Evolutionary conservation across 2,113 vertebrate species (phyloP).

Genomic region (Genyomyrus donnyi): DNA sequence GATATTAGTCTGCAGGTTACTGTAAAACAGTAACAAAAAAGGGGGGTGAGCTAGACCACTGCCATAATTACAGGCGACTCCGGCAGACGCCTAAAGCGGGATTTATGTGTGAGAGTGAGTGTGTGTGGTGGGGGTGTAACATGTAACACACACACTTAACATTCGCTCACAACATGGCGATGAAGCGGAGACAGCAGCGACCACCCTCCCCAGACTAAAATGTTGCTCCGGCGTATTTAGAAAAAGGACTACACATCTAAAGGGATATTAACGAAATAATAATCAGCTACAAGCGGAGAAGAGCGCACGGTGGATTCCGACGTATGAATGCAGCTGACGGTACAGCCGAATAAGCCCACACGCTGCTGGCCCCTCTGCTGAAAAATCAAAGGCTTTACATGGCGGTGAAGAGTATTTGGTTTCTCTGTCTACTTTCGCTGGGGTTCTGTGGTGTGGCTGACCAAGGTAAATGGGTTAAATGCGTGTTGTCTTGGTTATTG

Average conservation of each 20-base stretch:
- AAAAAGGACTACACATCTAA: constrained; percentile 30
- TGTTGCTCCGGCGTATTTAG: constrained; percentile 31
- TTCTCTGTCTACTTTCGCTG: constrained; percentile 63
- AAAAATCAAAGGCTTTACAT: constrained; percentile 64
- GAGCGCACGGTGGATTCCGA: constrained; percentile 49
- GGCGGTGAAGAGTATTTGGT: constrained; percentile 64
- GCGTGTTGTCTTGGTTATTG: constrained; percentile 13
- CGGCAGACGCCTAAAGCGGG: constrained; percentile 40
- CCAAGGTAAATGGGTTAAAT: constrained; percentile 55
- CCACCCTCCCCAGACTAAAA: constrained; percentile 55
- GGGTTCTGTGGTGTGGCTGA: constrained; percentile 50
- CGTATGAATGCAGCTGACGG: constrained; percentile 49
- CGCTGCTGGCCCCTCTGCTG: constrained; percentile 51
- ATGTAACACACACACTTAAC: constrained; percentile 49
- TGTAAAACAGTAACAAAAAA: constrained; percentile 23
- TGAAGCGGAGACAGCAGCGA: constrained; percentile 63
- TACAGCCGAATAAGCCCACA: constrained; percentile 44
- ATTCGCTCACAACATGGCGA: constrained; percentile 70
- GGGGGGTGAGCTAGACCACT: constrained; percentile 44
- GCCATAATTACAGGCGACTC: constrained; percentile 50
- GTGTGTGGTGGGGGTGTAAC: constrained; percentile 28
- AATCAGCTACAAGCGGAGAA: constrained; percentile 35
- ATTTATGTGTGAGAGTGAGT: constrained; percentile 27
- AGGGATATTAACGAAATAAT: constrained; percentile 30
- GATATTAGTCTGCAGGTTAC: constrained; percentile 7